phyloP scores from a whole-genome alignment of 1,140 invertebrate genomes.

The Helicoverpa armigera region DNA sequence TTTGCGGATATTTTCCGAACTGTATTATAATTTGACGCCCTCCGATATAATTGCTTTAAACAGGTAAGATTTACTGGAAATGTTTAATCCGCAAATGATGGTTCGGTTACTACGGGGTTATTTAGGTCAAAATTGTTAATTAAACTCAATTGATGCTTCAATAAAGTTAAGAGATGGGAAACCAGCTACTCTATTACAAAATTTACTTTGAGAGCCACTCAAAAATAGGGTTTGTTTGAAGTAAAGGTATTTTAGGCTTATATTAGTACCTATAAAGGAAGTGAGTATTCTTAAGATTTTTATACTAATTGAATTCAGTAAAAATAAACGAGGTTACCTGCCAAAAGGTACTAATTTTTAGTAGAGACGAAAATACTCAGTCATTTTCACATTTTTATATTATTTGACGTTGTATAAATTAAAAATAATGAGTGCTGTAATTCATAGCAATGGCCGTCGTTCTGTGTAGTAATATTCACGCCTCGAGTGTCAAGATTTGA shows the following conservation, averaged over 20 bases:
- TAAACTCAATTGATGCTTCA: neutral
- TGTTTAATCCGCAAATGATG: conserved; percentile 10
- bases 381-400: neutral
- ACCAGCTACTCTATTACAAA: too few relatives aligned
- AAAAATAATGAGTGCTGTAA: conserved; percentile 38
- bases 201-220: too few relatives aligned
- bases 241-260: too few relatives aligned
- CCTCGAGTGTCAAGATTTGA: conserved; percentile 38
- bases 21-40: conserved; percentile 10
- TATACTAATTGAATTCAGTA: too few relatives aligned
- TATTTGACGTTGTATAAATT: conserved; percentile 25
- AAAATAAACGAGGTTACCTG: neutral
- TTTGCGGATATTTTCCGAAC: neutral
- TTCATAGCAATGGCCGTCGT: conserved; percentile 18
- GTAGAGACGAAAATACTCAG: neutral
- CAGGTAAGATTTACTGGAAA: conserved; percentile 2
- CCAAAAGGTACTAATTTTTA: conserved; percentile 10
- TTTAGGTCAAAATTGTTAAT: conserved; percentile 1
- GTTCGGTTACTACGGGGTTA: neutral
- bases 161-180: too few relatives aligned
- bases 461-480: conserved; percentile 36
- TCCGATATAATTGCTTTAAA: conserved; percentile 2
- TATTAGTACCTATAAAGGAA: too few relatives aligned
- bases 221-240: too few relatives aligned
- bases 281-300: too few relatives aligned